phyloP scores from a whole-genome alignment of 2,888 invertebrate genomes.

The Athalia rosae region DNA sequence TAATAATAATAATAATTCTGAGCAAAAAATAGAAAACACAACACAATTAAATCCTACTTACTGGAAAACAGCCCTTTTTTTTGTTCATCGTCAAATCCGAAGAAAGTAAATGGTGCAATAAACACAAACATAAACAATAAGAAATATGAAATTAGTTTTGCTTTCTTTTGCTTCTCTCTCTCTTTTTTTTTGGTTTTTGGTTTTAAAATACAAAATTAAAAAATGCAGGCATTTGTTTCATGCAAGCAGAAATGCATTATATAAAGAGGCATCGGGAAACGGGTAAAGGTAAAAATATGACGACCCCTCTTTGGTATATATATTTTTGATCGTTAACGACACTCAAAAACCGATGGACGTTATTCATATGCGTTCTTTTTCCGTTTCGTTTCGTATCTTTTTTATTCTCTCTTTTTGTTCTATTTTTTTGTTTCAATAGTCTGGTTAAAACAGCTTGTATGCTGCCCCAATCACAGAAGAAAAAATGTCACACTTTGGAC shows the following conservation, averaged over 20 bases:
- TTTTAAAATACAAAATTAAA: conserved; percentile 69
- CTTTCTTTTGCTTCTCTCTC: not conserved
- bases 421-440: conserved; percentile 40
- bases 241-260: conserved; percentile 72
- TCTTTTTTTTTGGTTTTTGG: not conserved
- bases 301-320: conserved; percentile 63
- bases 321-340: conserved; percentile 76
- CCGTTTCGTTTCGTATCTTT: conserved; percentile 62
- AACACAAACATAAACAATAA: conserved; percentile 82
- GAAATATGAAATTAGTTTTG: conserved; percentile 78
- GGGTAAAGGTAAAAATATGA: conserved; percentile 61
- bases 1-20: conserved; percentile 45
- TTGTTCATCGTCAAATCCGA: conserved; percentile 75
- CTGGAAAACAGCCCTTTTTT: conserved; percentile 83
- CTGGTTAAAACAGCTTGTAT: conserved; percentile 76
- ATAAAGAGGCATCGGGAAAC: conserved; percentile 65
- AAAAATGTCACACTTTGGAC: conserved; percentile 88
- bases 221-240: conserved; percentile 71
- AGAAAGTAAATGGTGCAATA: conserved; percentile 78
- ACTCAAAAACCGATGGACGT: conserved; percentile 82
- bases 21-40: conserved; percentile 55
- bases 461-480: conserved; percentile 91
- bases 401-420: conserved; percentile 61
- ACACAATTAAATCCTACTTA: conserved; percentile 78
- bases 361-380: conserved; percentile 60